Base-by-base conservation (phyloP, 1,140 invertebrate genomes). In the Schlechtendalia chinensis region DNA sequence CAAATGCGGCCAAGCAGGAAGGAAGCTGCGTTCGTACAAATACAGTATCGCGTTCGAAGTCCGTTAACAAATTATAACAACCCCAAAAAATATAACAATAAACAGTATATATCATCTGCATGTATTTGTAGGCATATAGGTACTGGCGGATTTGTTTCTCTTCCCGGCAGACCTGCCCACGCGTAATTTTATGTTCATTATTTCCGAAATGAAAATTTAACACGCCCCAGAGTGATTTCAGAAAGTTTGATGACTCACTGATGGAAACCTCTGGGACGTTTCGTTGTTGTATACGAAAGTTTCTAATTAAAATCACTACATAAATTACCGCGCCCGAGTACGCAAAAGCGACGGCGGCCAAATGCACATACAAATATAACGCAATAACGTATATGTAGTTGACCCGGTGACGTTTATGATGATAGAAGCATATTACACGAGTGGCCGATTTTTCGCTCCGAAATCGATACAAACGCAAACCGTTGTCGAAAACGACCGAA, bases 181-280 rank as follows among this genome's bases (percentile, higher is more conserved):
- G 27, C 45, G 45, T 53, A 47, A 8, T n/a, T n/a, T 47, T 47
- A 24, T 29, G 27, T 53, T 53, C 24, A 72, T 53, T 72, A 72
- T 72, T 72, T 72, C 5, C 14, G 10, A 72, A 72, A 72, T 72
- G 69, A 54, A 54, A 72, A 72, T 72, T 72, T 72, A 72, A 72
- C 50, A 72, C 50, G 29, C 69, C 69, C 69, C 24, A 54, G 69
- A 72, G 69, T 72, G 69, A 72, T 72, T 72, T 54, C 29, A 72
- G 24, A 72, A 72, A 72, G 24, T 72, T 72, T 72, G 69, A 72
- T 29, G 69, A 54, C 50, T 72, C n/a, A 29, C 69, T 72, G 47
- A 72, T 54, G 47, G 27, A 53, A 72, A 53, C 69, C 69, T 54
- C 19, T 54, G 69, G 69, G 47, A 72, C 69, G 17, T 53, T 54